A percentile compares a stretch with the other conserved stretches of the same genome.
Conservation (phyloP, 2,113 vertebrate genomes). For the Proterorhinus semilunaris region DNA sequence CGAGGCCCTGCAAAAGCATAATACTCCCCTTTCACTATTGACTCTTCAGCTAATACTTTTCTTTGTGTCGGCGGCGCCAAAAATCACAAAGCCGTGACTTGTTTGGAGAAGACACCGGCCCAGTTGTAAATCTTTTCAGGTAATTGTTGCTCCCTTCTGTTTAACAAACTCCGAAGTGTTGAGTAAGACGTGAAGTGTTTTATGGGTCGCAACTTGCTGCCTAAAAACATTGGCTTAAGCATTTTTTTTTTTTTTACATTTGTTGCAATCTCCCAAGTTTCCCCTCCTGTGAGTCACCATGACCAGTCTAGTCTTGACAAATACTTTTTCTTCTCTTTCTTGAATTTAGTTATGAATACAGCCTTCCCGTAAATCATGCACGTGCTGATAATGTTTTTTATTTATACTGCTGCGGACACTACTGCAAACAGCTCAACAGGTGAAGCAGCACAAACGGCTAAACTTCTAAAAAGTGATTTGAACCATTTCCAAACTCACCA, state of each 20-base stretch:
- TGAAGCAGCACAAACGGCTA: too few relatives aligned
- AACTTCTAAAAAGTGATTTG: too few relatives aligned
- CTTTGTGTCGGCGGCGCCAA: slow-evolving; percentile 21
- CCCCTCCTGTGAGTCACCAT: slow-evolving; percentile 46
- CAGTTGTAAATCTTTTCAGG: slow-evolving; percentile 41
- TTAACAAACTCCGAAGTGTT: slow-evolving; percentile 30
- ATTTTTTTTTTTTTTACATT: slow-evolving; percentile 4
- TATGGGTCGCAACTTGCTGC: slow-evolving; percentile 63
- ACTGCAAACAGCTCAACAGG: too few relatives aligned
- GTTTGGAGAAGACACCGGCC: slow-evolving; percentile 40
- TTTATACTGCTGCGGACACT: too few relatives aligned
- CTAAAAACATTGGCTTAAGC: slow-evolving; percentile 38
- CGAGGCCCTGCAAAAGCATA: slow-evolving; percentile 26
- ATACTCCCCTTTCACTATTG: slow-evolving; percentile 22
- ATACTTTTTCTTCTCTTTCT: slow-evolving; percentile 8
- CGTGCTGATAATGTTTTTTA: too few relatives aligned
- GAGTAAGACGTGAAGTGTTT: slow-evolving; percentile 52
- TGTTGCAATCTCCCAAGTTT: slow-evolving; percentile 16
- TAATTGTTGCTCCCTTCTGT: slow-evolving; percentile 58
- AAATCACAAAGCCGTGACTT: slow-evolving; percentile 24
- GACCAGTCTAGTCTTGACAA: slow-evolving; percentile 25
- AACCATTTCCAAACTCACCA: too few relatives aligned
- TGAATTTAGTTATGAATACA: not conserved
- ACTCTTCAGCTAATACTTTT: slow-evolving; percentile 19
- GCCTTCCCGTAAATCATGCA: not conserved